Base-by-base conservation (phyloP, 2,888 invertebrate genomes). In the Lasioglossum malachurum region DNA sequence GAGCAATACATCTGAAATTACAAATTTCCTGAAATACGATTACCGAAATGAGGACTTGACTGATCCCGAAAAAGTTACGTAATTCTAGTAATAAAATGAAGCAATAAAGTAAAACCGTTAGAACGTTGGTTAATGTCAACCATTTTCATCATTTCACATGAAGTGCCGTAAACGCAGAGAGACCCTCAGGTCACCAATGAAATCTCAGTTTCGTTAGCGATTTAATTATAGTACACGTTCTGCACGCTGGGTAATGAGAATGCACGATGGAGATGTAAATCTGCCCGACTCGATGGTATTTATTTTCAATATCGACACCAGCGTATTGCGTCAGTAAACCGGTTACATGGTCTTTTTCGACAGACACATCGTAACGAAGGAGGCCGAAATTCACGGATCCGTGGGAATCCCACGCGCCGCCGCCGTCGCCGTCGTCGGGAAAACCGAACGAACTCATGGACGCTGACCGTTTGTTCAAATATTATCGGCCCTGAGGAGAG, bases 401-500 rank as follows among this genome's bases (percentile, higher is more conserved):
- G 80, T 75, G 80, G 31, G 83, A 76, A 69, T 57, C 23, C 27
- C n/a, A 31, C 44, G 75, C 38, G 80, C 77, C 19, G 31, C 19
- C 35, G 16, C 46, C 16, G 46, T 4, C 16, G 16, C 14, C 46
- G 5, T 16, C 46, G 46, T 16, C 5, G 19, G 12, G 49, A 46
- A 31, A 27, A 75, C 41, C 44, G 74, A 44, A 78, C 14, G 41
- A 71, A 75, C 57, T 19, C n/a, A 67, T 67, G 73, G 35, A 80
- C 76, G 75, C 64, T 82, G 71, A 86, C 14, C 72, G 78, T 71
- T 86, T 49, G 27, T 57, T 80, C 12, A 82, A 78, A 71, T 64
- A 82, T 71, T 64, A 77, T 53, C 76, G 75, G 82, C 46, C 67
- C 76, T 75, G 79, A 80, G 72, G 74, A 81, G 71, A 78, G 72